These are phyloP conservation scores for Heliconius charithonia DNA, from an alignment of 2,888 invertebrate species.

Conservation along the genomic window DNA sequence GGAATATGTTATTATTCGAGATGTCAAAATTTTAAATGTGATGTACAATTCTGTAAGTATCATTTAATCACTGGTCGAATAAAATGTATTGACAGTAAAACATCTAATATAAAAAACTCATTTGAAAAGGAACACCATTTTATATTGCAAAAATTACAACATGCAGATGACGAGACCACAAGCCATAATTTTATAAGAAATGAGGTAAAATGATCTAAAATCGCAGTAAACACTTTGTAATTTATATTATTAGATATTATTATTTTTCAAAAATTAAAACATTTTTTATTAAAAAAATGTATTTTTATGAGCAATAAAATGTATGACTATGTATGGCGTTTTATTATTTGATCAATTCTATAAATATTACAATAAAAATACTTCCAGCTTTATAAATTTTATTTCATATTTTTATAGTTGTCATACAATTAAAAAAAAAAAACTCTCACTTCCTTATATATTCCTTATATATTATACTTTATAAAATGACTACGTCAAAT, in stretches of 20 bases:
- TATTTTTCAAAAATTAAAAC: background rate
- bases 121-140: constrained; percentile 15
- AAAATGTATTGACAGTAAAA: constrained; percentile 53
- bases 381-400: background rate
- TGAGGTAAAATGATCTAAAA: constrained; percentile 8
- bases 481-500: no score
- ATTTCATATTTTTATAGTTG: no score
- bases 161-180: background rate
- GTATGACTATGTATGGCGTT: background rate
- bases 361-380: background rate
- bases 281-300: background rate
- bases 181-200: background rate
- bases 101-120: constrained; percentile 7
- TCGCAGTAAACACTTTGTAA: background rate
- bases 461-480: no score
- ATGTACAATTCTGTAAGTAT: constrained; percentile 59
- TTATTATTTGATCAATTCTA: background rate
- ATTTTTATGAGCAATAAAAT: constrained; percentile 6
- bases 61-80: constrained; percentile 57
- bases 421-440: no score
- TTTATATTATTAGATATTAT: background rate
- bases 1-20: constrained; percentile 64
- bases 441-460: background rate
- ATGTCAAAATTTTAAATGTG: constrained; percentile 56
- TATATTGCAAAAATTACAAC: constrained; percentile 1